These are phyloP conservation scores for Drosophila meridiana DNA, from an alignment of 2,888 invertebrate species.

Conservation along the genomic window DNA sequence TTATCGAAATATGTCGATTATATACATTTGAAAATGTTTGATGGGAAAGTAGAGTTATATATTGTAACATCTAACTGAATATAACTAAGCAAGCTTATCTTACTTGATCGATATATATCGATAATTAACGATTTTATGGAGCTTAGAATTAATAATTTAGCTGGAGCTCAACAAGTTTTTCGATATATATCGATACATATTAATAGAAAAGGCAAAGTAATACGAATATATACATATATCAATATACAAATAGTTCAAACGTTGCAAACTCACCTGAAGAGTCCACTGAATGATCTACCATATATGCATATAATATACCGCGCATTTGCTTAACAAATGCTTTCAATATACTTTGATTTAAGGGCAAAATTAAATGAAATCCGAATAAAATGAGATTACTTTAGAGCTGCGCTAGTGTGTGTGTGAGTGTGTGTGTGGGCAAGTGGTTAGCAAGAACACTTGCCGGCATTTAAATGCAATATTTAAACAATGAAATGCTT, in stretches of 20 bases:
- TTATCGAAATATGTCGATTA: no score
- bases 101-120: not conserved
- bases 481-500: conserved; percentile 67
- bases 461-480: conserved; percentile 64
- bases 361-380: not conserved
- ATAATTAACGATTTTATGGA: not conserved
- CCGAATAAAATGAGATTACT: conserved; percentile 44
- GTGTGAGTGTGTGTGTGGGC: not conserved
- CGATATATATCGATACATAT: no score
- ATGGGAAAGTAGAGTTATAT: no score
- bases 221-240: not conserved
- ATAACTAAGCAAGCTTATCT: not conserved
- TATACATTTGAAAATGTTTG: no score
- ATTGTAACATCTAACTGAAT: no score
- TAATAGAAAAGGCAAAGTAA: no score
- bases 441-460: conserved; percentile 6
- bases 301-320: not conserved
- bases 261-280: no score
- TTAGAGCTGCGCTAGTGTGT: conserved; percentile 25
- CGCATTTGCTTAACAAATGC: not conserved
- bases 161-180: no score
- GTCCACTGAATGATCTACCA: no score
- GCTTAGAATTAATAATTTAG: no score
- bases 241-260: not conserved
- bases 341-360: not conserved